Evolutionary conservation across 2,888 invertebrate genomes (phyloP).

Genomic region (Mesopsocus fuscifrons): DNA sequence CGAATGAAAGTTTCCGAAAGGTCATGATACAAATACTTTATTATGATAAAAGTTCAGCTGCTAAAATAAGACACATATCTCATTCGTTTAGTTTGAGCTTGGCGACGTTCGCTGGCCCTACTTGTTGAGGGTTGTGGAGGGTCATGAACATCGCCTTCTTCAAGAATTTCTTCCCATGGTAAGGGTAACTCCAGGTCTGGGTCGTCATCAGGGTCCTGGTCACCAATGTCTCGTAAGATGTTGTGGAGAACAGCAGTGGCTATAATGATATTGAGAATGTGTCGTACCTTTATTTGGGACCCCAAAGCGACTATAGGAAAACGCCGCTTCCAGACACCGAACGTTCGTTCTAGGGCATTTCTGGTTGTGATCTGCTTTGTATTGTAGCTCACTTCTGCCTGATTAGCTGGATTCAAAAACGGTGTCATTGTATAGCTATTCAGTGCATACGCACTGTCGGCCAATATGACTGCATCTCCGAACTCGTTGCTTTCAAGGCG

Average conservation of each 20-base stretch:
- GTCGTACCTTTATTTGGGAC: not conserved
- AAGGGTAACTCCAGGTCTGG: not conserved
- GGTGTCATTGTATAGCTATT: slow-evolving; percentile 3
- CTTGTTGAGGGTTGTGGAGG: no score
- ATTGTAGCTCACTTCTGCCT: slow-evolving; percentile 5
- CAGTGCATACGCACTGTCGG: slow-evolving; percentile 3
- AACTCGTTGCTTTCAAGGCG: slow-evolving; percentile 11
- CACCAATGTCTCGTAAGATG: not conserved
- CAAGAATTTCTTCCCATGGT: not conserved
- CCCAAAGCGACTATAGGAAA: slow-evolving; percentile 1
- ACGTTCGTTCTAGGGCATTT: slow-evolving; percentile 3
- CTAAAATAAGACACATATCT: no score
- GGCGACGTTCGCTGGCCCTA: no score
- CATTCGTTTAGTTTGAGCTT: no score
- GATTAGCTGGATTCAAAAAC: not conserved
- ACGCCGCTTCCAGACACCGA: slow-evolving; percentile 9
- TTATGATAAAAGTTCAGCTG: no score
- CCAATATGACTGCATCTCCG: slow-evolving; percentile 7
- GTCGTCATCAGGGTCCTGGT: not conserved
- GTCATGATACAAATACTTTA: no score
- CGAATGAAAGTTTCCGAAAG: no score
- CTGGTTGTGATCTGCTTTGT: not conserved
- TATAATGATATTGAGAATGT: not conserved
- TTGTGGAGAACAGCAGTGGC: not conserved
- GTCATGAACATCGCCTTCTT: not conserved